A percentile compares a stretch with the other conserved stretches of the same genome.
phyloP scores from a whole-genome alignment of 2,113 vertebrate species.

The Paraplagusia blochii region DNA sequence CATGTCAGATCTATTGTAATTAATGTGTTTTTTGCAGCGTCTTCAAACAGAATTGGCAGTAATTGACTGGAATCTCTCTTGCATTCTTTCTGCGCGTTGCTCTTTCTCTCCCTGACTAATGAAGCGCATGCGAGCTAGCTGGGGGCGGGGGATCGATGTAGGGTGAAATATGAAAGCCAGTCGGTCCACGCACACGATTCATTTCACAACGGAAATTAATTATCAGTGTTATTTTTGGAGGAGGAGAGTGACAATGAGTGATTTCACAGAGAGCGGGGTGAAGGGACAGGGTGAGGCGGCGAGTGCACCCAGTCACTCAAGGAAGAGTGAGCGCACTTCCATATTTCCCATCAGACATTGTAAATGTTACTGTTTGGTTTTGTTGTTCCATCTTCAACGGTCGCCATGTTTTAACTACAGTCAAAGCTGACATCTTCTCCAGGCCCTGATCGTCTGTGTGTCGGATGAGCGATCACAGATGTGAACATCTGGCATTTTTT shows the following conservation, averaged over 20 bases:
- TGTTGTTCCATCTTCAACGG: no score
- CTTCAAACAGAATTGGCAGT: constrained; percentile 60
- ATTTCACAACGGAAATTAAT: constrained; percentile 75
- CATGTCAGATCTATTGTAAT: constrained; percentile 52
- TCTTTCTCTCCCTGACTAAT: constrained; percentile 56
- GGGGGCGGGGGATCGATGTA: constrained; percentile 55
- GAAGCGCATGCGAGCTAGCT: constrained; percentile 54
- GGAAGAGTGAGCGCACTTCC: constrained; percentile 3
- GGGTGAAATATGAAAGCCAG: constrained; percentile 71
- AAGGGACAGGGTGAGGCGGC: constrained; percentile 9
- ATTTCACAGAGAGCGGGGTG: constrained; percentile 52
- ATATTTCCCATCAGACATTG: no score
- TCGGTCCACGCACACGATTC: constrained; percentile 61
- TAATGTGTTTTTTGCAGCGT: constrained; percentile 54
- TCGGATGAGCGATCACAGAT: no score
- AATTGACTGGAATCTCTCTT: constrained; percentile 58
- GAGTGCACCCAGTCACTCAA: neutral
- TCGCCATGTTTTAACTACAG: no score
- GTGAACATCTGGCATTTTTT: no score
- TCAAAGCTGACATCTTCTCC: no score
- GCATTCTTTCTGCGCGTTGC: constrained; percentile 1
- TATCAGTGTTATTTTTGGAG: constrained; percentile 76
- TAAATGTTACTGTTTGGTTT: no score
- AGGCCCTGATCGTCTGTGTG: no score
- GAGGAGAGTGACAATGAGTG: constrained; percentile 56